These are phyloP conservation scores for Girardia tigrina DNA, from an alignment of 2,888 invertebrate genomes.

Conservation along the genomic window DNA sequence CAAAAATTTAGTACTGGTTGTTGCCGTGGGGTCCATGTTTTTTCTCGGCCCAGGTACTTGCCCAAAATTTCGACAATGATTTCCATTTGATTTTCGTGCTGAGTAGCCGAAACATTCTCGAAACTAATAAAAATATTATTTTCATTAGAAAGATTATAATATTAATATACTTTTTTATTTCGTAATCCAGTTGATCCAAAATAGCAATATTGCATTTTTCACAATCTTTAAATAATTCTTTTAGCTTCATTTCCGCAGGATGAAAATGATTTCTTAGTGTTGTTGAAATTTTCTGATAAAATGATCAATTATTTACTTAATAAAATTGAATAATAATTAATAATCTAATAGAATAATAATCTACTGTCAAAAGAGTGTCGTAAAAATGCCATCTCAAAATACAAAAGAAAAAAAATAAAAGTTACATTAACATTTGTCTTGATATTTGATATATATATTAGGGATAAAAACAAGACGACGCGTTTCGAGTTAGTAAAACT, in stretches of 20 bases:
- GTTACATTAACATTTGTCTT: no score
- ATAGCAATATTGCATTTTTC: background rate
- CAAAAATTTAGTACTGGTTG: conserved; percentile 5
- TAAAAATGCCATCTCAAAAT: no score
- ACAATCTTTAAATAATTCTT: background rate
- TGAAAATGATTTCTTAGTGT: background rate
- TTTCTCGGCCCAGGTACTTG: background rate
- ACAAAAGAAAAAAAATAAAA: no score
- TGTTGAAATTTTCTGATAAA: background rate
- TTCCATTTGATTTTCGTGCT: background rate
- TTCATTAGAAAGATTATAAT: background rate
- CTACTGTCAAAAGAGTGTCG: no score
- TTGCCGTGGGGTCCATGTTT: background rate
- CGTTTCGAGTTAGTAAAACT: no score
- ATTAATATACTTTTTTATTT: background rate
- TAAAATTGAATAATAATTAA: no score
- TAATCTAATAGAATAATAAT: no score
- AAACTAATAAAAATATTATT: background rate
- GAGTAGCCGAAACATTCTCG: background rate
- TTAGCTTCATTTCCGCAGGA: background rate
- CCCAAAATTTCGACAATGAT: background rate
- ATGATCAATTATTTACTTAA: no score
- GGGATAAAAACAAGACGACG: no score
- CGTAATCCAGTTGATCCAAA: background rate
- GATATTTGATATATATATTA: no score